These are phyloP conservation scores for Hippocampus kuda DNA, from an alignment of 2,797 vertebrate species.

Conservation along the genomic window DNA sequence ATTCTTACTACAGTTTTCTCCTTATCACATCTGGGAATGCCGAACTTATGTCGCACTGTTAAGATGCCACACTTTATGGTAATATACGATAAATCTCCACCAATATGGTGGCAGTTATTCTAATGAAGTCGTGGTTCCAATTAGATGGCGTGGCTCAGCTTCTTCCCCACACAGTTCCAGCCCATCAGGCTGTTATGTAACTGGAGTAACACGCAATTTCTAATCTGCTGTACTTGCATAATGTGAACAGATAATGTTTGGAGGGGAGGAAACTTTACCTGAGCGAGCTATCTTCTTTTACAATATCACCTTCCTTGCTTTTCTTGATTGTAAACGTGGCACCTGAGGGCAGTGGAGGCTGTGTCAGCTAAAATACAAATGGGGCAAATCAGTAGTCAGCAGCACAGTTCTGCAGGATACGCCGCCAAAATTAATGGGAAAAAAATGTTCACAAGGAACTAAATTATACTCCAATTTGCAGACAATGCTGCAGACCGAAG, in stretches of 20 bases:
- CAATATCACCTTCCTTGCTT: conserved; percentile 21
- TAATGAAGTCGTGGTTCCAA: conserved; percentile 34
- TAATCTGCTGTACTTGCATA: conserved; percentile 31
- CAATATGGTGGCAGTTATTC: conserved; percentile 30
- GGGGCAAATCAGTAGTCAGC: conserved; percentile 7
- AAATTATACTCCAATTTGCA: conserved; percentile 4
- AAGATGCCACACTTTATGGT: conserved; percentile 32
- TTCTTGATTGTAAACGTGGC: conserved; percentile 30
- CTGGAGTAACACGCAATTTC: conserved; percentile 24
- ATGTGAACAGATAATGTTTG: conserved; percentile 18
- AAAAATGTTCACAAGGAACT: conserved; percentile 2
- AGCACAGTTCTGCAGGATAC: not conserved
- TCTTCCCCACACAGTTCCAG: conserved; percentile 21
- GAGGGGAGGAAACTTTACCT: conserved; percentile 18
- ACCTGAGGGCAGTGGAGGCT: conserved; percentile 22
- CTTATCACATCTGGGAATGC: conserved; percentile 33
- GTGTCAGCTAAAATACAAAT: conserved; percentile 35
- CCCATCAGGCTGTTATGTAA: conserved; percentile 37
- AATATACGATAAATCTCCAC: conserved; percentile 32
- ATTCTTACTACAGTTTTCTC: conserved; percentile 42
- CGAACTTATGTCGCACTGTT: conserved; percentile 43
- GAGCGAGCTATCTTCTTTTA: conserved; percentile 19
- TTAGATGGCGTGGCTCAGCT: conserved; percentile 27
- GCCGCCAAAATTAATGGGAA: not conserved
- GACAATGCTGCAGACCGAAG: conserved; percentile 2